Conservation (phyloP, 2,797 vertebrate genomes). For the Hyperoplus lanceolatus region DNA sequence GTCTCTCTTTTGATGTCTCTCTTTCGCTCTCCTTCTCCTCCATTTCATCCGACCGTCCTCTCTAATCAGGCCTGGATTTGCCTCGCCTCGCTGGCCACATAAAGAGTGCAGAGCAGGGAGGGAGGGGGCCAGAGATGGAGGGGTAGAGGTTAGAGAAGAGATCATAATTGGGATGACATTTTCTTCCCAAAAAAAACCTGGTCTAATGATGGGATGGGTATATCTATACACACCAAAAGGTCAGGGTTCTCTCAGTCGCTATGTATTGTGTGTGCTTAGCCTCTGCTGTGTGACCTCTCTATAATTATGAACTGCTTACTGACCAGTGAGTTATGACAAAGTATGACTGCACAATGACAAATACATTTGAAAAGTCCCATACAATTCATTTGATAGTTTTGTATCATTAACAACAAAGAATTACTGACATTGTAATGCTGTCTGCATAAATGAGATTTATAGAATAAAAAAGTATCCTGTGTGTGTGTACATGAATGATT, state of each 20-base stretch:
- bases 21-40: constrained; percentile 31
- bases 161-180: constrained; percentile 70
- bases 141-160: constrained; percentile 46
- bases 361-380: background rate
- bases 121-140: constrained; percentile 14
- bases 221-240: constrained; percentile 53
- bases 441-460: background rate
- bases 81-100: constrained; percentile 55
- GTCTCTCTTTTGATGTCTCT: constrained; percentile 34
- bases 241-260: constrained; percentile 34
- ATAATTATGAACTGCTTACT: constrained; percentile 8
- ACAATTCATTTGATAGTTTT: background rate
- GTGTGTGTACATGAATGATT: background rate
- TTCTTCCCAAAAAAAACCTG: constrained; percentile 22
- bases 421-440: constrained; percentile 1
- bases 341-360: background rate
- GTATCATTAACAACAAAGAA: background rate
- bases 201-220: constrained; percentile 57
- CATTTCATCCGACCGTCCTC: constrained; percentile 44
- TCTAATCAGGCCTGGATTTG: constrained; percentile 63
- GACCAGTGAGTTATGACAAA: background rate
- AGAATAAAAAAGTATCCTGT: background rate
- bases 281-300: constrained; percentile 12
- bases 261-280: constrained; percentile 19
- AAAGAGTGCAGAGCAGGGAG: constrained; percentile 43